phyloP scores from a whole-genome alignment of 2,888 invertebrate species.

The Cybosia mesomella region DNA sequence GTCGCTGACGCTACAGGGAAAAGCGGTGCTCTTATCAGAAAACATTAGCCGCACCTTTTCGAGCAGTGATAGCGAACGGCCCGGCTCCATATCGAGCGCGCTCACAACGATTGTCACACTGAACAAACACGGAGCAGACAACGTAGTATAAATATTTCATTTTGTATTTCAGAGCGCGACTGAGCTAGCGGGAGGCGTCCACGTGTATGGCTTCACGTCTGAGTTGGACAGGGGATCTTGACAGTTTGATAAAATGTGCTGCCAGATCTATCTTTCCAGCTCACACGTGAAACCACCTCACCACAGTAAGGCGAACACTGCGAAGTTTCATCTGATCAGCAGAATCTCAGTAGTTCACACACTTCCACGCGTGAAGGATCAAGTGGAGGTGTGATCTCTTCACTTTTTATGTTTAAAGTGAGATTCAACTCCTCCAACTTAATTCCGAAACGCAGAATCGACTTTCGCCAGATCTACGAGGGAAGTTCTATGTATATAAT shows the following conservation, averaged over 20 bases:
- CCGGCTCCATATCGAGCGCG: conserved; percentile 69
- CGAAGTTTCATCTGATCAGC: conserved; percentile 1
- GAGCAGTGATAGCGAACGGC: conserved; percentile 79
- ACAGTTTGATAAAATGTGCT: conserved; percentile 80
- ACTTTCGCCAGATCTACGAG: conserved; percentile 32
- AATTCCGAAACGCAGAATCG: conserved; percentile 79
- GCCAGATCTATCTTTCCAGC: conserved; percentile 88
- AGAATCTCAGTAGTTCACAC: conserved; percentile 11
- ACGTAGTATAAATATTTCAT: conserved; percentile 55
- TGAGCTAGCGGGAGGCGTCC: conserved; percentile 13
- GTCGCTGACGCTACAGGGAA: conserved; percentile 80
- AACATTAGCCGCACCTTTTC: conserved; percentile 84
- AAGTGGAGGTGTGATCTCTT: conserved; percentile 88
- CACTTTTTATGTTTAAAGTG: conserved; percentile 87
- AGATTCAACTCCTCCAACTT: conserved; percentile 88
- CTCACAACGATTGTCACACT: conserved; percentile 74
- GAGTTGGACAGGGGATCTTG: conserved; percentile 88
- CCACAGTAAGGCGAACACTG: conserved; percentile 15
- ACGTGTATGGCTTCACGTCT: conserved; percentile 74
- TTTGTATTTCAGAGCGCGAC: conserved; percentile 65
- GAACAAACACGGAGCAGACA: conserved; percentile 63
- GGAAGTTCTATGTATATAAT: background rate
- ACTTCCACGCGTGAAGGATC: conserved; percentile 73
- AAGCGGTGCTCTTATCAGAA: conserved; percentile 83
- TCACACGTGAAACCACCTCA: conserved; percentile 79